Conservation (phyloP, 53 echinoderm and acorn worm genomes). For the Echinarachnius parma region DNA sequence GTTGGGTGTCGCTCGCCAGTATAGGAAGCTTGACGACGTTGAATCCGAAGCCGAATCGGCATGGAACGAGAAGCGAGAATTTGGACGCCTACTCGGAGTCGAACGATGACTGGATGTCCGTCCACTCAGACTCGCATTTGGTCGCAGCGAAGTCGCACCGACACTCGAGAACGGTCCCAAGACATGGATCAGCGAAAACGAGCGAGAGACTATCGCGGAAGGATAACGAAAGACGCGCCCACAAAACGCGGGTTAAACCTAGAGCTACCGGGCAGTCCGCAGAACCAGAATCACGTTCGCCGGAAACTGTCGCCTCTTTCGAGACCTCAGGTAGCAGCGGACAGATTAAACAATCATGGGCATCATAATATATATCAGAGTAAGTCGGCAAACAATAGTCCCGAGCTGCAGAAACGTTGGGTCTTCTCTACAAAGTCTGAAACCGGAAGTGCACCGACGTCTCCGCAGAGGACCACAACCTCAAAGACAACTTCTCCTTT, state of each 20-base stretch:
- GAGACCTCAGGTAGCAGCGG: neutral
- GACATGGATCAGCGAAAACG: too few species aligned
- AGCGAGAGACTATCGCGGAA: neutral
- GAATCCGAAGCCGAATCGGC: neutral
- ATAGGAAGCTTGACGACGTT: neutral
- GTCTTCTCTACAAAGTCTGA: too few species aligned
- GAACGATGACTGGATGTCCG: neutral
- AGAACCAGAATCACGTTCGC: too few species aligned
- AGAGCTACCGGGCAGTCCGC: neutral
- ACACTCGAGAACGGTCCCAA: neutral
- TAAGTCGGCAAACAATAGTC: slow-evolving; percentile 8
- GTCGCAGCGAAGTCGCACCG: neutral
- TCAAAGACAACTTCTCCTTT: too few species aligned
- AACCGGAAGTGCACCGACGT: neutral
- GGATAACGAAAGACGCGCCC: too few species aligned
- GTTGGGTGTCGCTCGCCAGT: slow-evolving; percentile 5
- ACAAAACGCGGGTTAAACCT: too few species aligned
- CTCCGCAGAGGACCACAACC: slow-evolving; percentile 1
- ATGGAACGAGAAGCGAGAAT: too few species aligned
- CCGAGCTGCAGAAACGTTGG: neutral
- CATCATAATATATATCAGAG: neutral
- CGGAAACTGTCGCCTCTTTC: slow-evolving; percentile 5
- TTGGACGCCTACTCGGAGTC: neutral
- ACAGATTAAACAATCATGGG: too few species aligned
- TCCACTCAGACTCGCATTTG: slow-evolving; percentile 14